phyloP scores from a whole-genome alignment of 2,888 invertebrate genomes.

The Polydrusus cervinus region DNA sequence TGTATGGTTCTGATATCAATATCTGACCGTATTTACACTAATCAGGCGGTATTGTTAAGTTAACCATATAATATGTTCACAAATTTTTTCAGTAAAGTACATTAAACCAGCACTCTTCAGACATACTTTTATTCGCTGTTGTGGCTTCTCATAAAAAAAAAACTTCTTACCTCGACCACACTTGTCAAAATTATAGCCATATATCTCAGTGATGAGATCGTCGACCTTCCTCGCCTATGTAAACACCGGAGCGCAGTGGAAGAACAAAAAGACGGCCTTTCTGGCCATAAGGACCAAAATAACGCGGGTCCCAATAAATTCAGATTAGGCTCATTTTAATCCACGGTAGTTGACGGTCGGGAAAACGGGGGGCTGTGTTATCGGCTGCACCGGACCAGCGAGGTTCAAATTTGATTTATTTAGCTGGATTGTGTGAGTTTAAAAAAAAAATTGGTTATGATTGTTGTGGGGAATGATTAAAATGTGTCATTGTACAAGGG shows the following conservation, averaged over 20 bases:
- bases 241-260: conserved; percentile 45
- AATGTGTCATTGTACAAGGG: background rate
- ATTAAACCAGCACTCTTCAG: too few species aligned
- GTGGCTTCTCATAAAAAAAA: background rate
- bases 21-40: too few species aligned
- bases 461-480: conserved; percentile 11
- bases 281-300: conserved; percentile 54
- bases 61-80: too few species aligned
- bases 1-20: too few species aligned
- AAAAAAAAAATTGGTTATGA: conserved; percentile 21
- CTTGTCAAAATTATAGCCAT: conserved; percentile 31
- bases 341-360: conserved; percentile 66
- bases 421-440: conserved; percentile 38
- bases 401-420: conserved; percentile 54
- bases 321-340: conserved; percentile 69
- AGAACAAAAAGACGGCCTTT: conserved; percentile 52
- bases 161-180: background rate
- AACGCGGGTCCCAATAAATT: conserved; percentile 66
- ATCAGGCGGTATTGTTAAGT: too few species aligned
- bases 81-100: too few species aligned
- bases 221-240: conserved; percentile 51
- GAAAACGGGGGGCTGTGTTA: conserved; percentile 52
- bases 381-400: conserved; percentile 49
- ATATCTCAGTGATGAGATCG: conserved; percentile 42
- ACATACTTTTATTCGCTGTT: too few species aligned